Conservation (phyloP, 2,797 vertebrate genomes). For the Sebastes hubbsi region DNA sequence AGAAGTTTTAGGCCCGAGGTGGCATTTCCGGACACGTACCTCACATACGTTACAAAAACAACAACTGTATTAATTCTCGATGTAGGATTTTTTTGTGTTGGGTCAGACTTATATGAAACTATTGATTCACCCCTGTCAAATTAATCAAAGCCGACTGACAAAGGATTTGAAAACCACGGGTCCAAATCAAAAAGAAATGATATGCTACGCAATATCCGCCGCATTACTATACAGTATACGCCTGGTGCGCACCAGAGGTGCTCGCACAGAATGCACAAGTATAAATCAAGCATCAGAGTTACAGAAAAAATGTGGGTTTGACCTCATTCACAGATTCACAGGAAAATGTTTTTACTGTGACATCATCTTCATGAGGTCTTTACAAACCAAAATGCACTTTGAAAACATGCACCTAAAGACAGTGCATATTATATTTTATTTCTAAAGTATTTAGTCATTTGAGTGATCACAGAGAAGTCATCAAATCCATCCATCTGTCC, state of each 20-base stretch:
- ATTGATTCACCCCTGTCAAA: too few relatives aligned
- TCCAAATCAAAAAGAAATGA: too few relatives aligned
- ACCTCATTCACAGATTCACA: neutral
- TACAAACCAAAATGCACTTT: neutral
- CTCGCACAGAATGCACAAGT: too few relatives aligned
- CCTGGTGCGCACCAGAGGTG: rapidly evolving
- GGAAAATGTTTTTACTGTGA: neutral
- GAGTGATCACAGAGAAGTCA: conserved; percentile 16
- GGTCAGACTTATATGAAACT: too few relatives aligned
- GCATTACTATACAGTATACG: too few relatives aligned
- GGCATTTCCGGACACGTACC: too few relatives aligned
- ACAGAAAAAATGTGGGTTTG: neutral
- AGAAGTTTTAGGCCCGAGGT: too few relatives aligned
- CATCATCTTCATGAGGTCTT: neutral
- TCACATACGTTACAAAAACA: too few relatives aligned
- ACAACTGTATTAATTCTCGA: rapidly evolving
- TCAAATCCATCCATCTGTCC: conserved; percentile 2
- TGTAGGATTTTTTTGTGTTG: too few relatives aligned
- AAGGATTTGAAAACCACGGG: too few relatives aligned
- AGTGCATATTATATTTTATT: neutral
- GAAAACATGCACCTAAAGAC: neutral
- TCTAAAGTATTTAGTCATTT: neutral
- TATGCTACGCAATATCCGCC: rapidly evolving
- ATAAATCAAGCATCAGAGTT: neutral
- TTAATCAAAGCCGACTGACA: too few relatives aligned